Conservation (phyloP, 2,797 vertebrate genomes). For the Phalloptychus januarius region DNA sequence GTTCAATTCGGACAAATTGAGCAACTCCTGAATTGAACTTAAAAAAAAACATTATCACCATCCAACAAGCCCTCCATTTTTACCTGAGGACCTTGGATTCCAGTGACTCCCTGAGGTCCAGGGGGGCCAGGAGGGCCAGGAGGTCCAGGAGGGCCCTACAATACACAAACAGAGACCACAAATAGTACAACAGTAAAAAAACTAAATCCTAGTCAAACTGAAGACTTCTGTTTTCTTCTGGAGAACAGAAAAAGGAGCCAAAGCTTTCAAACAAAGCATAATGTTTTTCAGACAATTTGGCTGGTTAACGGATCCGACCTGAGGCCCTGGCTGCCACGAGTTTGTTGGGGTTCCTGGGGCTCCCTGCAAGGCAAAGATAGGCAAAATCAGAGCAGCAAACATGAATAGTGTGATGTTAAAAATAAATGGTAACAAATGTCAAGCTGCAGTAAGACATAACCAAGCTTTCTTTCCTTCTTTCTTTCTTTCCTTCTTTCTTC, state of each 20-base stretch:
- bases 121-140: conserved; percentile 89
- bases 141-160: conserved; percentile 88
- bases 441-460: conserved; percentile 30
- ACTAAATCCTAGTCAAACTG: neutral
- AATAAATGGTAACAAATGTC: conserved; percentile 48
- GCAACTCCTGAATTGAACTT: conserved; percentile 55
- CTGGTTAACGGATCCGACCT: conserved; percentile 82
- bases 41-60: conserved; percentile 6
- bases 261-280: conserved; percentile 40
- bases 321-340: conserved; percentile 88
- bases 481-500: neutral
- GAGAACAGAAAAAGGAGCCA: conserved; percentile 25
- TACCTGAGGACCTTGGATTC: conserved; percentile 89
- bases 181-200: neutral
- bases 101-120: conserved; percentile 85
- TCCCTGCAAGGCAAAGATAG: conserved; percentile 83
- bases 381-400: conserved; percentile 57
- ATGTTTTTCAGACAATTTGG: conserved; percentile 37
- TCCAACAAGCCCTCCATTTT: conserved; percentile 43
- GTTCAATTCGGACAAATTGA: conserved; percentile 57
- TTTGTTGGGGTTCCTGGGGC: conserved; percentile 86
- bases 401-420: conserved; percentile 30
- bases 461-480: neutral
- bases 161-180: conserved; percentile 44
- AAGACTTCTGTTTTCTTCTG: conserved; percentile 1